Percentiles rank a stretch among this genome's conserved stretches.
phyloP scores from a whole-genome alignment of 2,797 vertebrate genomes.

The Notamacropus eugenii region DNA sequence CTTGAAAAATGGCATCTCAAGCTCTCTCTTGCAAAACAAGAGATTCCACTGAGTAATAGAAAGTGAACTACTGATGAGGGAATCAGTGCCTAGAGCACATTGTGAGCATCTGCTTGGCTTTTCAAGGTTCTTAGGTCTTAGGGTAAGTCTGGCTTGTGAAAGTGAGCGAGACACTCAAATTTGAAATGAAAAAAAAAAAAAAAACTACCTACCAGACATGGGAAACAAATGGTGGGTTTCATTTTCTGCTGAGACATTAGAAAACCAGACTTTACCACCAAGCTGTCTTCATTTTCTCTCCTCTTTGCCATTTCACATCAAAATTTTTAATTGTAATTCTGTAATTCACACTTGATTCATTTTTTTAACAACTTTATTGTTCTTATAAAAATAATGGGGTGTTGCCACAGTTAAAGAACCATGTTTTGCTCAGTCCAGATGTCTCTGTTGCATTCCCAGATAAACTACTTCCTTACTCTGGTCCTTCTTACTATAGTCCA shows the following conservation, averaged over 20 bases:
- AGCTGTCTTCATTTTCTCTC: constrained; percentile 12
- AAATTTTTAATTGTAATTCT: constrained; percentile 17
- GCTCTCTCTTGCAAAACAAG: constrained; percentile 1
- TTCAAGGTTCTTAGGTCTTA: not conserved
- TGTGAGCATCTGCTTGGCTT: not conserved
- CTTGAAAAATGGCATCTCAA: constrained; percentile 36
- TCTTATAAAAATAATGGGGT: not conserved
- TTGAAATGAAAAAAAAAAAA: not conserved
- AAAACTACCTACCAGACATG: not conserved
- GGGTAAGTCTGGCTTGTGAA: constrained; percentile 1
- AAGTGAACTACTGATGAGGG: not conserved
- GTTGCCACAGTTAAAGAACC: constrained; percentile 31
- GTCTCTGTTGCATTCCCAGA: not conserved
- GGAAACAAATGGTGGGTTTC: constrained; percentile 5
- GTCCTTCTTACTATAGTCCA: not conserved
- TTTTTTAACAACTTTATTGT: constrained; percentile 25
- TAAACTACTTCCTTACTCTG: not conserved
- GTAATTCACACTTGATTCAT: constrained; percentile 19
- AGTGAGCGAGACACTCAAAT: not conserved
- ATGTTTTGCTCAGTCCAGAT: not conserved
- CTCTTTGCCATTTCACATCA: not conserved
- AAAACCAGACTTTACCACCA: constrained; percentile 31
- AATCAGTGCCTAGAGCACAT: not conserved
- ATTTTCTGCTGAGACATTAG: constrained; percentile 27
- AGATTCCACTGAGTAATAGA: not conserved